phyloP scores from a whole-genome alignment of 2,797 vertebrate genomes.

The Dryobates pubescens region DNA sequence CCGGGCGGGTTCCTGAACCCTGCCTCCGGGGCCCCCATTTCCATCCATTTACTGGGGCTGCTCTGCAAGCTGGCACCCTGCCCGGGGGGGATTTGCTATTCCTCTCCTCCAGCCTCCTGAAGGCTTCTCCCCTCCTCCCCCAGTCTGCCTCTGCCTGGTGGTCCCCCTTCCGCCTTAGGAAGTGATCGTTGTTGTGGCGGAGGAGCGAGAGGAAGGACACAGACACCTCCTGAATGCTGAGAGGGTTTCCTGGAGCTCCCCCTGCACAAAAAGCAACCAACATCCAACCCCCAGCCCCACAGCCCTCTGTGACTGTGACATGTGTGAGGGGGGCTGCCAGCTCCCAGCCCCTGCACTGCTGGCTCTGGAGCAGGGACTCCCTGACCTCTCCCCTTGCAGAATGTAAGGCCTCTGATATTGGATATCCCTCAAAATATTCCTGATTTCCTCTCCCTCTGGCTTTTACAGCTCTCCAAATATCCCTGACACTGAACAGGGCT shows the following conservation, averaged over 20 bases:
- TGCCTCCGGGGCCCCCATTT: slow-evolving; percentile 63
- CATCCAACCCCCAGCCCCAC: too few species aligned
- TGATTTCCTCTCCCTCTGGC: too few species aligned
- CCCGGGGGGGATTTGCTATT: slow-evolving; percentile 59
- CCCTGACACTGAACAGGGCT: not conserved
- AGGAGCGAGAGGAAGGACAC: slow-evolving; percentile 35
- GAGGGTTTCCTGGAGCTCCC: slow-evolving; percentile 2
- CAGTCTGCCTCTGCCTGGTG: not conserved
- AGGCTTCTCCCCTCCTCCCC: slow-evolving; percentile 24
- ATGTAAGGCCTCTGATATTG: not conserved
- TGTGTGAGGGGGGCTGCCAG: not conserved
- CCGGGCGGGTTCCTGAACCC: slow-evolving; percentile 64
- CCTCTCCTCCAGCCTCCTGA: slow-evolving; percentile 37
- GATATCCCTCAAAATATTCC: not conserved
- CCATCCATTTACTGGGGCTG: slow-evolving; percentile 43
- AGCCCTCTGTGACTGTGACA: not conserved
- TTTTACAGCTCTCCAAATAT: not conserved
- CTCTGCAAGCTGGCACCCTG: slow-evolving; percentile 60
- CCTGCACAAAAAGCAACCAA: not conserved
- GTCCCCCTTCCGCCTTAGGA: slow-evolving; percentile 62
- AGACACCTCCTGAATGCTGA: slow-evolving; percentile 63
- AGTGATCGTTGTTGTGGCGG: slow-evolving; percentile 25
- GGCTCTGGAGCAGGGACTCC: not conserved
- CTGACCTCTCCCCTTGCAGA: not conserved
- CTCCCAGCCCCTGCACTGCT: not conserved